A percentile compares a stretch with the other conserved stretches of the same genome.
Conservation (phyloP, 2,888 invertebrate genomes). For the Timandra comae region DNA sequence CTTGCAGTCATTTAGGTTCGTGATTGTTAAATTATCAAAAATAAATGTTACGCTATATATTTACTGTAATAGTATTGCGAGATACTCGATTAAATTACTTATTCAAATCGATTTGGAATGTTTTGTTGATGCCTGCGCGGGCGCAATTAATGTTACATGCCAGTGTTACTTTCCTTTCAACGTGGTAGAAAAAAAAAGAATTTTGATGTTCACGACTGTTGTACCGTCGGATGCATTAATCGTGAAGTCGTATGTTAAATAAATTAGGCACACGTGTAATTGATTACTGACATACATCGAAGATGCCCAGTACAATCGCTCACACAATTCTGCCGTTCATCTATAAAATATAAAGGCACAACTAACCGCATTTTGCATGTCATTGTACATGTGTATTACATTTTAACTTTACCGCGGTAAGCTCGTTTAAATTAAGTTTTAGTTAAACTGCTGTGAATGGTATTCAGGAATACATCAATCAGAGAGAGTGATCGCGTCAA, state of each 20-base stretch:
- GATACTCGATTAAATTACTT: conserved; percentile 53
- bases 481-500: conserved; percentile 54
- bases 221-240: conserved; percentile 55
- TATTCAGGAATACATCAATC: conserved; percentile 52
- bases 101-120: conserved; percentile 63
- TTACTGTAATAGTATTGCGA: conserved; percentile 51
- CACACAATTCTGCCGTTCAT: conserved; percentile 6
- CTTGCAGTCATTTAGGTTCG: conserved; percentile 23
- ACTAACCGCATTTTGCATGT: not conserved
- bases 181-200: conserved; percentile 39
- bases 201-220: conserved; percentile 63
- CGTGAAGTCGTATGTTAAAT: conserved; percentile 50
- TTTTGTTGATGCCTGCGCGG: conserved; percentile 45
- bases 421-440: not conserved
- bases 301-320: conserved; percentile 18
- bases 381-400: conserved; percentile 7
- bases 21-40: conserved; percentile 46
- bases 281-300: conserved; percentile 41
- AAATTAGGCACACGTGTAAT: conserved; percentile 51
- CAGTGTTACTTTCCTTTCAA: conserved; percentile 51
- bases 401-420: not conserved
- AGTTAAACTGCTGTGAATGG: not conserved
- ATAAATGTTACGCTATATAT: conserved; percentile 54
- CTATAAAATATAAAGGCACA: conserved; percentile 6
- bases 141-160: conserved; percentile 60